Evolutionary conservation across 2,113 vertebrate genomes (phyloP), one percentile per base, ranked within the genome.

Genomic region (Sorex fumeus): DNA sequence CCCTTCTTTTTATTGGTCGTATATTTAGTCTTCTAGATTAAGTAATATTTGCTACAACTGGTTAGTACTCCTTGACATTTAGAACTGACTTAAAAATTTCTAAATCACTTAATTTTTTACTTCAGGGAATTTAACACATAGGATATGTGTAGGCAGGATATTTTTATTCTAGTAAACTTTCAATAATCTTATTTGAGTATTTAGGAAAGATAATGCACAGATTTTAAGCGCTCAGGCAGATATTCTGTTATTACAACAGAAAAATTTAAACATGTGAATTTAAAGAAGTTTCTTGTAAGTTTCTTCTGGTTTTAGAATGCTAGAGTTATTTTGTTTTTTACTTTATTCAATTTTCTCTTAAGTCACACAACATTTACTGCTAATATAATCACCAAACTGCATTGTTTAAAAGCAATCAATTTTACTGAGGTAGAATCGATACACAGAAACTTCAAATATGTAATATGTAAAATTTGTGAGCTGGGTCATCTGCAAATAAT

Each of bases 11-110:
- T 90, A 67, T 75, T 40, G 85, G n/a, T 90, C 4, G 53, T 50
- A 77, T 82, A 90, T 40, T 74, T 82, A 88, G 53, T 78, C 71
- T 82, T 91, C 57, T 2, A 91, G 4, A 82, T 84, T 95, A 84
- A 8, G 6, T 19, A 60, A 60, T 23, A 4, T 95, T 87, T 67
- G 34, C 3, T 74, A n/a, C 64, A 69, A 36, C 30, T 84, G n/a
- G 62, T 69, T 1, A 40, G 67, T 66, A 84, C 80, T 57, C 45
- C n/a, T 75, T 71, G 23, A 57, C 30, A 86, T 81, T 91, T 69
- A 75, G 32, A 88, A 82, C 2, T 45, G 40, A 89, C 19, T 82
- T 34, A 45, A 81, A 89, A 57, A 89, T 85, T 92, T 93, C 16
- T 62, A 87, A 84, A 64, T 89, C 7, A 81, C 4, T 10, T 7